phyloP scores from a whole-genome alignment of 2,888 invertebrate species.

The Pycnomerus fuliginosus region DNA sequence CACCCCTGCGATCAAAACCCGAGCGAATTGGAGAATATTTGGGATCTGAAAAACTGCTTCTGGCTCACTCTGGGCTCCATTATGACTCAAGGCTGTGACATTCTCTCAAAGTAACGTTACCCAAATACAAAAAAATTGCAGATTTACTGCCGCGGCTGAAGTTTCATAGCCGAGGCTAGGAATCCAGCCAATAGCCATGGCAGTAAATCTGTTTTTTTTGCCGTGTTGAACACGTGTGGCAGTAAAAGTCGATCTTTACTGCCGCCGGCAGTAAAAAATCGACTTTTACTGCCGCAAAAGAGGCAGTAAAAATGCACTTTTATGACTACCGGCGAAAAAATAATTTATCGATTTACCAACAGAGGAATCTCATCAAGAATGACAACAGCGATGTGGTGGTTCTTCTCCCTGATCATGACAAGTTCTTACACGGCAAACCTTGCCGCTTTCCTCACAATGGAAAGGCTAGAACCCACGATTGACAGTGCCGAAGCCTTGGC shows the following conservation, averaged over 20 bases:
- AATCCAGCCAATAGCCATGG: too few species aligned
- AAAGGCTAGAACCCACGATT: slow-evolving; percentile 84
- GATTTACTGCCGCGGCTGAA: too few species aligned
- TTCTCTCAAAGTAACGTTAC: slow-evolving; percentile 74
- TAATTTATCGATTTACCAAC: not conserved
- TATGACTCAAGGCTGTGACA: slow-evolving; percentile 92
- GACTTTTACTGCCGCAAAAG: too few species aligned
- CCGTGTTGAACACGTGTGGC: too few species aligned
- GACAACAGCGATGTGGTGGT: slow-evolving; percentile 91
- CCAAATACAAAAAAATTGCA: not conserved
- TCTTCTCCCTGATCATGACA: slow-evolving; percentile 84
- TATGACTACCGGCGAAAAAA: too few species aligned
- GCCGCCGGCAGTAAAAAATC: too few species aligned
- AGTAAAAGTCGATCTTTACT: too few species aligned
- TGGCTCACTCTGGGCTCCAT: slow-evolving; percentile 93
- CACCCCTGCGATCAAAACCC: slow-evolving; percentile 87
- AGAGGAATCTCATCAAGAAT: slow-evolving; percentile 88
- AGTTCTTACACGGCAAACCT: slow-evolving; percentile 94
- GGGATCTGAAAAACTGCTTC: slow-evolving; percentile 83
- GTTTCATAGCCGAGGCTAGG: too few species aligned
- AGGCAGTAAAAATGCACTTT: too few species aligned
- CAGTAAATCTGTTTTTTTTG: too few species aligned
- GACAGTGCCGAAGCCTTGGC: slow-evolving; percentile 89
- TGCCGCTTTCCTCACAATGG: slow-evolving; percentile 89
- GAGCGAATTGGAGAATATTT: slow-evolving; percentile 86